Evolutionary conservation across 1,140 invertebrate species (phyloP).

Genomic region (Panulirus ornatus): DNA sequence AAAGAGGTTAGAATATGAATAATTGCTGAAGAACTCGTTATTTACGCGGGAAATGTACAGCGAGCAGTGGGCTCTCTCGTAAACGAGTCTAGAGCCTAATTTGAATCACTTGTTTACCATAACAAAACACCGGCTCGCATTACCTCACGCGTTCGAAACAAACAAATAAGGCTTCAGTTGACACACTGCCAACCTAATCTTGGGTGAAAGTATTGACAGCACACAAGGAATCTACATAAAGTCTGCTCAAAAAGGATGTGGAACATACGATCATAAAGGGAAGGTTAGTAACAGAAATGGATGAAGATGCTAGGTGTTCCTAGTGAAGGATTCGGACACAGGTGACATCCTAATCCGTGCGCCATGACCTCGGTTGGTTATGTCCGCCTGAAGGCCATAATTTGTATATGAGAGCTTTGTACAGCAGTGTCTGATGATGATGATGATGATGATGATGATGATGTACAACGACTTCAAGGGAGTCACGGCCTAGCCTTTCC

Average conservation of each 20-base stretch:
- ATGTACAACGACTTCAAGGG: constrained; percentile 15
- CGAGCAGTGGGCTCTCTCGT: background rate
- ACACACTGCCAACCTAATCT: too few relatives aligned
- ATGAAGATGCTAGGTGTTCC: too few relatives aligned
- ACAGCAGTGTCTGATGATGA: constrained; percentile 16
- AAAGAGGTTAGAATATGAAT: background rate
- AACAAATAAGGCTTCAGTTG: too few relatives aligned
- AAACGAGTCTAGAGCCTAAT: constrained; percentile 29
- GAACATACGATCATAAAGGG: too few relatives aligned
- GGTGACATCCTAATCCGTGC: constrained; percentile 17
- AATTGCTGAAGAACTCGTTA: background rate
- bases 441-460: constrained; percentile 42
- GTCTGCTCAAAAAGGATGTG: too few relatives aligned
- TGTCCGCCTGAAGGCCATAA: constrained; percentile 23
- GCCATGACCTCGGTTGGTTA: constrained; percentile 26
- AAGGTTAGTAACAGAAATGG: too few relatives aligned
- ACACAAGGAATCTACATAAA: too few relatives aligned
- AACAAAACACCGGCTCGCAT: constrained; percentile 30
- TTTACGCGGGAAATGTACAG: background rate
- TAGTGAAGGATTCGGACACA: background rate
- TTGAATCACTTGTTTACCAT: constrained; percentile 39
- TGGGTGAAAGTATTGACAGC: too few relatives aligned
- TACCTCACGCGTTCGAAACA: background rate
- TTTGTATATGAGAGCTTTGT: constrained; percentile 36
- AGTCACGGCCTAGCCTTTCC: background rate